phyloP scores from a whole-genome alignment of 92 coral and sea anemone species.

The Diadumene lineata region DNA sequence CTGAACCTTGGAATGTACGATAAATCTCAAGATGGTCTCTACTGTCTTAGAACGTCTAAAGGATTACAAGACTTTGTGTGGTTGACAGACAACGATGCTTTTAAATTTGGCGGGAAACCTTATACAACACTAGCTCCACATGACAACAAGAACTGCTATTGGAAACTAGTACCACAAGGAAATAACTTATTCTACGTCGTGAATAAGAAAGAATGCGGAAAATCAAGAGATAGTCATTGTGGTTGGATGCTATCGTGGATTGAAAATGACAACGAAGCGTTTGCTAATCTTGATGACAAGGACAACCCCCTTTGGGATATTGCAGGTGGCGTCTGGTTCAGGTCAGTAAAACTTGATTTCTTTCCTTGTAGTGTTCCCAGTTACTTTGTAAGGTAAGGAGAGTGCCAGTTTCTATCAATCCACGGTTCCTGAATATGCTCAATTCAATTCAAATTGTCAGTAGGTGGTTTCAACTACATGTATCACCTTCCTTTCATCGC shows the following conservation, averaged over 20 bases:
- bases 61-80: neutral
- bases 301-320: neutral
- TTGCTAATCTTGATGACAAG: neutral
- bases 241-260: constrained; percentile 7
- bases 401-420: too few relatives aligned
- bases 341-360: neutral
- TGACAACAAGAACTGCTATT: constrained; percentile 16
- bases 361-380: too few relatives aligned
- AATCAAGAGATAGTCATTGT: neutral
- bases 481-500: too few relatives aligned
- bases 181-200: constrained; percentile 12
- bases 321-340: neutral
- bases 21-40: constrained; percentile 15
- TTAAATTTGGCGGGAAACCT: neutral
- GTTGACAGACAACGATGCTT: neutral
- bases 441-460: too few relatives aligned
- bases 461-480: too few relatives aligned
- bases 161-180: constrained; percentile 40
- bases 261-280: neutral
- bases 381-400: too few relatives aligned
- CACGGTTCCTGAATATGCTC: too few relatives aligned
- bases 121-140: neutral
- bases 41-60: neutral
- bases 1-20: constrained; percentile 6
- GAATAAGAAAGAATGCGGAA: constrained; percentile 12